Evolutionary conservation across 2,888 invertebrate species (phyloP).

Genomic region (Drosophila paracracens): DNA sequence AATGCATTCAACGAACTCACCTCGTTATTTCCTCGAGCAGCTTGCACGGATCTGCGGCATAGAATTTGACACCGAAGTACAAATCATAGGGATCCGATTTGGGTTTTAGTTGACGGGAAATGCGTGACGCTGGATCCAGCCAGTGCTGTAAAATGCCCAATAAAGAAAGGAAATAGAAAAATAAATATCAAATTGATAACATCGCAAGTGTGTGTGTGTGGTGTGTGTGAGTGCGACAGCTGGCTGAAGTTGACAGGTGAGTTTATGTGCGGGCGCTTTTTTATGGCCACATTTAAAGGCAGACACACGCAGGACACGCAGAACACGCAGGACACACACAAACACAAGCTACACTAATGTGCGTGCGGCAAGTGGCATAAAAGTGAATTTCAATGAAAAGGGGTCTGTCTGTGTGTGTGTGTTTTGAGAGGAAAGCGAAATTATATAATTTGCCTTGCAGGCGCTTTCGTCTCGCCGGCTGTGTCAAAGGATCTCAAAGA

Average conservation of each 20-base stretch:
- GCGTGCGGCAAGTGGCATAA: slow-evolving; percentile 43
- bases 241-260: slow-evolving; percentile 35
- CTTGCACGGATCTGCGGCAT: slow-evolving; percentile 98
- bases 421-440: slow-evolving; percentile 67
- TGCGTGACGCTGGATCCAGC: slow-evolving; percentile 95
- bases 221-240: slow-evolving; percentile 20
- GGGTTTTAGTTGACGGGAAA: slow-evolving; percentile 94
- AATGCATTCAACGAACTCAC: slow-evolving; percentile 85
- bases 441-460: slow-evolving; percentile 66
- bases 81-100: slow-evolving; percentile 91
- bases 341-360: slow-evolving; percentile 32
- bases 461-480: slow-evolving; percentile 52
- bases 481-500: slow-evolving; percentile 59
- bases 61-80: slow-evolving; percentile 98
- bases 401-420: neutral
- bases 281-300: slow-evolving; percentile 35
- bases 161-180: slow-evolving; percentile 26
- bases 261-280: slow-evolving; percentile 24
- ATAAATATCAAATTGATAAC: slow-evolving; percentile 45
- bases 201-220: slow-evolving; percentile 9
- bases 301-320: slow-evolving; percentile 14
- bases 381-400: slow-evolving; percentile 62
- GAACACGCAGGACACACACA: neutral
- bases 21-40: slow-evolving; percentile 97
- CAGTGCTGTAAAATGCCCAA: slow-evolving; percentile 90